phyloP scores from a whole-genome alignment of 2,113 vertebrate genomes.

The Callopanchax toddi region DNA sequence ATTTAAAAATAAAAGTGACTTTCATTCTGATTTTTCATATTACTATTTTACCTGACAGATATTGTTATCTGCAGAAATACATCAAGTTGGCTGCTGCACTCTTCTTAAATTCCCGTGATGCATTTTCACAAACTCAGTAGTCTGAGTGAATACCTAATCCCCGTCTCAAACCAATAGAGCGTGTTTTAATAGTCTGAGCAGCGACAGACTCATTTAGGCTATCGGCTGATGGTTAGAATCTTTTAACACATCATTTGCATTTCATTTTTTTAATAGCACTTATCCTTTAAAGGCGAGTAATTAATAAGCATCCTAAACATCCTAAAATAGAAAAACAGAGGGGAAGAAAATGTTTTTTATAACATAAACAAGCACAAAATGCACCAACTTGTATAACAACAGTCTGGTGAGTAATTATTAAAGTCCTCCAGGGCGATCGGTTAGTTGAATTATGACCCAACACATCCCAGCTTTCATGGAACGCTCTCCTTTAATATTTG shows the following conservation, averaged over 20 bases:
- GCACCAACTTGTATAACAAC: conserved; percentile 53
- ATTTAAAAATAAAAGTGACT: conserved; percentile 35
- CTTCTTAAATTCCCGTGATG: conserved; percentile 31
- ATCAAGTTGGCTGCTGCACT: conserved; percentile 11
- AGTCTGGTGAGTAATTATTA: conserved; percentile 65
- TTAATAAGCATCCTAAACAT: conserved; percentile 28
- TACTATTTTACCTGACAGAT: conserved; percentile 38
- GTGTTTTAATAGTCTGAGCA: conserved; percentile 36
- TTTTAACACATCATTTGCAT: conserved; percentile 33
- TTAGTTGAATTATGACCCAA: conserved; percentile 38
- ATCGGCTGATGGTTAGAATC: conserved; percentile 27
- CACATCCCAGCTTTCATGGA: conserved; percentile 4
- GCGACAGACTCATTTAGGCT: conserved; percentile 19
- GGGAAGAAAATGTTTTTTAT: neutral
- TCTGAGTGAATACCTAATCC: conserved; percentile 34
- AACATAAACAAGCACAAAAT: conserved; percentile 53
- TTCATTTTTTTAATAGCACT: conserved; percentile 40
- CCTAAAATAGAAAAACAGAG: neutral
- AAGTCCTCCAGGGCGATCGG: conserved; percentile 49
- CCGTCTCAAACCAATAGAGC: conserved; percentile 40
- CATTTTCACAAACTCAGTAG: conserved; percentile 27
- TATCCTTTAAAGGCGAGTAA: conserved; percentile 26
- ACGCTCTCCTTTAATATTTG: neutral
- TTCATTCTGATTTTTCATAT: conserved; percentile 22
- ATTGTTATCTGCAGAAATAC: conserved; percentile 7